A percentile compares a stretch with the other conserved stretches of the same genome.
phyloP scores from a whole-genome alignment of 2,113 vertebrate genomes.

The Spilogale gracilis region DNA sequence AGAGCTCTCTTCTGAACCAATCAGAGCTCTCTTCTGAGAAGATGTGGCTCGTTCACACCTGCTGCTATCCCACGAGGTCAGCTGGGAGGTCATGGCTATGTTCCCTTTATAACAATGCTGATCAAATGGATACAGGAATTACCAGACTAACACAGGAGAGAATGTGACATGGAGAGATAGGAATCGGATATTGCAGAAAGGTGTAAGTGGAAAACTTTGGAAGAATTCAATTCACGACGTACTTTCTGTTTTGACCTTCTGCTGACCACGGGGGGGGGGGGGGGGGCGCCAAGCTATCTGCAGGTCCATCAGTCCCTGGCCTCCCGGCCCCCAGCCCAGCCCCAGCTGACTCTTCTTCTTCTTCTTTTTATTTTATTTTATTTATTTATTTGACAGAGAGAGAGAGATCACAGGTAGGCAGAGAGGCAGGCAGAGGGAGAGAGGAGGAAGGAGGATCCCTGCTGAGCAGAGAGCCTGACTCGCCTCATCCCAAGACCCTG shows the following conservation, averaged over 20 bases:
- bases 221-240: not conserved
- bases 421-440: no score
- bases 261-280: not conserved
- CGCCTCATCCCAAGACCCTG: no score
- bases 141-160: not conserved
- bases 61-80: not conserved
- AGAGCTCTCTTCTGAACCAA: no score
- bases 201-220: not conserved
- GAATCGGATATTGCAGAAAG: not conserved
- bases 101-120: not conserved
- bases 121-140: not conserved
- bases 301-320: not conserved
- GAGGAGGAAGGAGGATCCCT: no score
- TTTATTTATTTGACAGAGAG: no score
- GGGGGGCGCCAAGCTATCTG: not conserved
- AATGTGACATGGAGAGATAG: not conserved
- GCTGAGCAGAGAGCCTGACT: no score
- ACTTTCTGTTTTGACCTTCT: not conserved
- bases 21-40: no score
- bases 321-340: no score
- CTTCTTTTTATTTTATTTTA: no score
- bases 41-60: not conserved
- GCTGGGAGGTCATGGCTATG: accelerated
- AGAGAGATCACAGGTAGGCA: no score
- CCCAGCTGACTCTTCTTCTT: no score